Base-by-base conservation (phyloP, 30 jellyfish, hydroid and myxozoan species). In the Turritopsis dohrnii region DNA sequence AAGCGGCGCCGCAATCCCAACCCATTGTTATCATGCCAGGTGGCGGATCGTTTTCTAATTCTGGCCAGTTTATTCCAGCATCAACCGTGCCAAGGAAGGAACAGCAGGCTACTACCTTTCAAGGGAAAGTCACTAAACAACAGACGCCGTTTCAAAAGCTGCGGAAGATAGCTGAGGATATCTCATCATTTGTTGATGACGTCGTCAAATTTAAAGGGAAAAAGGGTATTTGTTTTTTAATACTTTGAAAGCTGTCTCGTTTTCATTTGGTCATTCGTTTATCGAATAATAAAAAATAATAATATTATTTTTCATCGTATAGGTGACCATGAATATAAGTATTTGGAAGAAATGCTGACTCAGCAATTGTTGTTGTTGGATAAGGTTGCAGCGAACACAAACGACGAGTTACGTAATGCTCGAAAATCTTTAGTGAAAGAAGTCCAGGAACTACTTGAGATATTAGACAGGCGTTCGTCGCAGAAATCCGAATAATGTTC, bases 11-110 rank as follows among this genome's bases (percentile, higher is more conserved):
- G 8, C 52, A 76, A 5, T 75, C 88, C 27, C 93, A 77, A 29
- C 96, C 96, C 7, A 88, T 88, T 28, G 96, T 88, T 54, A 88
- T 88, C n/a, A 88, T 88, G 96, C 93, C 96, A 1, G 96, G 96
- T 18, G 85, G 84, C 19, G 86, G 90, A 16, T 72, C 80, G 8
- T 66, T 52, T 52, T 52, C 87, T 1, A 18, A 84, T 13, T 31
- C 86, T 23, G 80, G 79, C 13, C 83, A 74, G 21, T 74, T 74
- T n/a, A 22, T 4, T 1, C 83, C 83, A 9, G 8, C 86, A 23
- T 8, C 79, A 7, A 27, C 19, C 30, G 84, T 80, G 52, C 86
- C 65, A 23, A 74, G 65, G 21, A 29, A 29, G 23, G 65, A 74
- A 13, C 83, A 74, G 9, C 73, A 27, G 24, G 16, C 83, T 23